Evolutionary conservation across 2,888 invertebrate species (phyloP).

Genomic region (Tipula vernalis): DNA sequence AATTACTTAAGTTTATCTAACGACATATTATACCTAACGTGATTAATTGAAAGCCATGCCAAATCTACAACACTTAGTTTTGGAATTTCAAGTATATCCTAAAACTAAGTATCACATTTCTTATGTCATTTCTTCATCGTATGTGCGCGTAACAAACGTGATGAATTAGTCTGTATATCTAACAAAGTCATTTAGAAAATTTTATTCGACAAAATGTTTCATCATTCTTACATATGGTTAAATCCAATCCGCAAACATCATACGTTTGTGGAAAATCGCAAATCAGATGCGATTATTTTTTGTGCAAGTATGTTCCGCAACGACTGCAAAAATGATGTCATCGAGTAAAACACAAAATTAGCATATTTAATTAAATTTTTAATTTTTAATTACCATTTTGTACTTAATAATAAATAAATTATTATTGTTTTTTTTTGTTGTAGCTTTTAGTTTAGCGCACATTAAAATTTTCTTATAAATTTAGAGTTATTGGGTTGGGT

Average conservation of each 20-base stretch:
- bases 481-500: background rate
- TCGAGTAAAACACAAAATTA: background rate
- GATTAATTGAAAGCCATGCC: too few relatives aligned
- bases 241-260: background rate
- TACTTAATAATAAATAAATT: background rate
- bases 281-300: background rate
- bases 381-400: background rate
- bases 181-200: background rate
- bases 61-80: background rate
- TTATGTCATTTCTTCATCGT: background rate
- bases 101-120: background rate
- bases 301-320: background rate
- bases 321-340: background rate
- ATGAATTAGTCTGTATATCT: constrained; percentile 7
- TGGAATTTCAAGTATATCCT: constrained; percentile 4
- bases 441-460: background rate
- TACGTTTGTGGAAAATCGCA: background rate
- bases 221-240: background rate
- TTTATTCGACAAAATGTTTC: too few relatives aligned
- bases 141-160: background rate
- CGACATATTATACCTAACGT: too few relatives aligned
- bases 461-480: background rate
- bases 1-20: too few relatives aligned
- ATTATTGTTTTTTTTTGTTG: background rate
- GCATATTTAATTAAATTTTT: background rate